Evolutionary conservation across 2,113 vertebrate species (phyloP), one percentile per base, ranked within the genome.

Genomic region (Salvelinus sp.): DNA sequence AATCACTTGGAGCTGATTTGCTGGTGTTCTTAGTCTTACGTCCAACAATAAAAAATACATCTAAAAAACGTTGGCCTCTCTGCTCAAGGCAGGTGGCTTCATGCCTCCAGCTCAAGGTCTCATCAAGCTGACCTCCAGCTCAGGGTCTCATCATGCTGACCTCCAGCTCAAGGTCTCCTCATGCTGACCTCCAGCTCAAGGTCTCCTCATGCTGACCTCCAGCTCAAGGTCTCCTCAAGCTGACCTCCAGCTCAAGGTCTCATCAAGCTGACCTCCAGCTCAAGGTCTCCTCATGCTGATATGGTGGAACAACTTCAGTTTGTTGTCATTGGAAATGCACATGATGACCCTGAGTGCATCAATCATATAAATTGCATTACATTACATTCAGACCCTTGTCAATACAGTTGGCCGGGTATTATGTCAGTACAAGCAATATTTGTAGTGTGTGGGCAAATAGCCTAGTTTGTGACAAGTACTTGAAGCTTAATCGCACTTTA

Each of bases 261-360:
- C 30, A 4, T 5, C 30, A 30, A 5, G 4, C 4, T 30, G 30
- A 30, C 4, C 30, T 30, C 30, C 30, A 30, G 30, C 65, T 67
- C 65, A 67, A 67, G 14, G 28, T 67, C 65, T 30, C 27, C 27
- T 67, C 6, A 30, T 67, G 27, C 65, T 18, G 28, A 65, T 66
- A 66, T 66, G 64, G 27, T 33, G 6, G 66, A 68, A 44, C n/a
- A 68, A 33, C 30, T 68, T 38, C 66, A 33, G 66, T 33, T 68
- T 38, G 18, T 27, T 68, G 65, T 38, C 65, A 30, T 7, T 68
- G 28, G 28, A 68, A 30, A 66, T 28, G 1, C 28, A 66, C 27
- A 66, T 67, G 33, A 38, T 67, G 65, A 18, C 28, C 65, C 65
- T 67, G 30, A 68, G 28, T 33, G 28, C 3, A 5, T 33, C 13